Percentiles rank a stretch among this genome's conserved stretches.
Conservation (phyloP, 2,888 invertebrate genomes). For the Therioaphis trifolii region DNA sequence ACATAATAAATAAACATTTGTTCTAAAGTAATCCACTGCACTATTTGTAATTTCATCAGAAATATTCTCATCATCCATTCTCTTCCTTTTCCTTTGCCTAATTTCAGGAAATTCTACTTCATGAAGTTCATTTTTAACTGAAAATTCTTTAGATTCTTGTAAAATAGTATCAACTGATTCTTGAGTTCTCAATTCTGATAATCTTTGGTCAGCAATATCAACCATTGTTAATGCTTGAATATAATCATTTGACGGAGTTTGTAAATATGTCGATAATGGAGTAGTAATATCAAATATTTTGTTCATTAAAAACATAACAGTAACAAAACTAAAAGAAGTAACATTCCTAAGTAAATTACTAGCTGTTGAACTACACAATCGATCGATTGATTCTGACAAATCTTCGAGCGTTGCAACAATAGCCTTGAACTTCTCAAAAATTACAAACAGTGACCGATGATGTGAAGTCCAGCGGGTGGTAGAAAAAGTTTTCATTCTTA, state of each 20-base stretch:
- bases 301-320: background rate
- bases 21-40: background rate
- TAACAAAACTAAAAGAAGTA: conserved; percentile 1
- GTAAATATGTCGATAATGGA: background rate
- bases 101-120: background rate
- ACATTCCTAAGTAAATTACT: background rate
- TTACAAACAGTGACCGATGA: background rate
- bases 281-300: background rate
- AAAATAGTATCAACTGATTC: background rate
- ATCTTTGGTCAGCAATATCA: background rate
- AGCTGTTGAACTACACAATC: background rate
- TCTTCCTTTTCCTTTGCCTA: background rate
- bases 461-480: conserved; percentile 13
- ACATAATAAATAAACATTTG: background rate
- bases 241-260: background rate
- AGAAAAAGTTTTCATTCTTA: conserved; percentile 1
- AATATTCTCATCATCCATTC: background rate
- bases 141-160: conserved; percentile 4
- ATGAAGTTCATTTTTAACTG: conserved; percentile 6
- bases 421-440: background rate
- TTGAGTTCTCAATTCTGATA: background rate
- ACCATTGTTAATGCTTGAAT: conserved; percentile 26
- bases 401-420: background rate
- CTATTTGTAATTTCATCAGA: background rate
- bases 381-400: background rate